Evolutionary conservation across 2,797 vertebrate genomes (phyloP), one percentile per base, ranked within the genome.

Genomic region (Falco naumanni): DNA sequence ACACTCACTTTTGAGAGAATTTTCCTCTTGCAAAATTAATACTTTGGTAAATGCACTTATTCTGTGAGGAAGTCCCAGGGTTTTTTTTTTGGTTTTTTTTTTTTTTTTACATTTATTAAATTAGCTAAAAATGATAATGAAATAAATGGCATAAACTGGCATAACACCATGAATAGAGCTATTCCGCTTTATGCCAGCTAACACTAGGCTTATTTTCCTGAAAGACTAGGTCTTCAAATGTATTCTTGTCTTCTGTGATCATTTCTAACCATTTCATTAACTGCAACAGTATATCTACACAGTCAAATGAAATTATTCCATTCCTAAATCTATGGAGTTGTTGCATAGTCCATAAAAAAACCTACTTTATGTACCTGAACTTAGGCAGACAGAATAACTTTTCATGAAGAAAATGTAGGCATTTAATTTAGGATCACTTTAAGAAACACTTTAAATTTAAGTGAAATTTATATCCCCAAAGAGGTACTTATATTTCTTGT

Each of bases 1-100:
- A 86, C 86, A 95, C 56, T 93, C 65, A 90, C 60, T 93, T 96
- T 86, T 70, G 87, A 94, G 78, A 80, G 68, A 94, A 95, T 90
- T 94, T 92, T 87, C 85, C 90, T 96, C 74, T 78, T 96, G 93
- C 90, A 95, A 97, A 96, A 96, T 94, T 82, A 93, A 74, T 96
- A 91, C 75, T 95, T 84, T 96, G 83, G 95, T 54, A 96, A 74
- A 95, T 91, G 77, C 43, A 83, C 77, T 34, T 97, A 37, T 95
- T 96, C 81, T 93, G 50, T 88, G 82, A 65, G 86, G 79, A 90
- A 87, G 71, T 95, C 87, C 78, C n/a, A 81, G 87, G 72, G 96
- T 96, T 96, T 96, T 87, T 76, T 91, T 97, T 87, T 89, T 96
- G n/a, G n/a, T 96, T 96, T 96, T 96, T 87, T 76, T 91, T 97